These are phyloP conservation scores for Probaryconus sp. DNA, from an alignment of 1,140 invertebrate genomes.

Conservation along the genomic window DNA sequence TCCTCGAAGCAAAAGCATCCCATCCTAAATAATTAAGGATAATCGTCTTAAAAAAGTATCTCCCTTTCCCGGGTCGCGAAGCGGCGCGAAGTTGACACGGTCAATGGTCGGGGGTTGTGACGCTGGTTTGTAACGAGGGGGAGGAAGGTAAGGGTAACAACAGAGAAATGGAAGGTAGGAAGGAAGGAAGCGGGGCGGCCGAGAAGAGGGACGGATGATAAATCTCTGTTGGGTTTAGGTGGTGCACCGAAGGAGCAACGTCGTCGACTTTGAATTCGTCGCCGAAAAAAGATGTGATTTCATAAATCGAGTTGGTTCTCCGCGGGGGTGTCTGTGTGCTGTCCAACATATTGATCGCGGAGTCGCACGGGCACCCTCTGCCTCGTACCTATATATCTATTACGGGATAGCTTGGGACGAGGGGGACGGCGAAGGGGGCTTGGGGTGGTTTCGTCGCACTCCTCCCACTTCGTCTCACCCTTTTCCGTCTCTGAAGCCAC, in stretches of 20 bases:
- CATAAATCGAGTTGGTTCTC: constrained; percentile 73
- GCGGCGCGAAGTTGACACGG: no score
- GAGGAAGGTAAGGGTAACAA: no score
- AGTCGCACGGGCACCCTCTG: constrained; percentile 65
- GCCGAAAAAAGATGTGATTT: constrained; percentile 62
- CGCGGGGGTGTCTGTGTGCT: constrained; percentile 73
- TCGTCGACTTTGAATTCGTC: neutral
- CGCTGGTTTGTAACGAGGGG: no score
- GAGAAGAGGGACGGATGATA: no score
- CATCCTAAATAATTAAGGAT: no score
- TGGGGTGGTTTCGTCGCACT: constrained; percentile 71
- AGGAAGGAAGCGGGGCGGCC: no score
- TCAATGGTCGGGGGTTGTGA: no score
- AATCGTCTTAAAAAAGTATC: no score
- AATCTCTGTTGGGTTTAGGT: constrained; percentile 14
- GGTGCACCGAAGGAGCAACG: constrained; percentile 15
- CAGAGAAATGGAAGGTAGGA: constrained; percentile 4
- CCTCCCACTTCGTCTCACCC: constrained; percentile 47
- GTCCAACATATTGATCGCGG: constrained; percentile 79
- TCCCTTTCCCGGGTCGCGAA: no score
- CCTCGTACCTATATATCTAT: constrained; percentile 65
- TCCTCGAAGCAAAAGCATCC: no score
- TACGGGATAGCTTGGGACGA: constrained; percentile 74
- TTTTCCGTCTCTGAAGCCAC: constrained; percentile 50
- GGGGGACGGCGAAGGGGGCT: no score